phyloP scores from a whole-genome alignment of 1,140 invertebrate genomes.

The Chelonus insularis region DNA sequence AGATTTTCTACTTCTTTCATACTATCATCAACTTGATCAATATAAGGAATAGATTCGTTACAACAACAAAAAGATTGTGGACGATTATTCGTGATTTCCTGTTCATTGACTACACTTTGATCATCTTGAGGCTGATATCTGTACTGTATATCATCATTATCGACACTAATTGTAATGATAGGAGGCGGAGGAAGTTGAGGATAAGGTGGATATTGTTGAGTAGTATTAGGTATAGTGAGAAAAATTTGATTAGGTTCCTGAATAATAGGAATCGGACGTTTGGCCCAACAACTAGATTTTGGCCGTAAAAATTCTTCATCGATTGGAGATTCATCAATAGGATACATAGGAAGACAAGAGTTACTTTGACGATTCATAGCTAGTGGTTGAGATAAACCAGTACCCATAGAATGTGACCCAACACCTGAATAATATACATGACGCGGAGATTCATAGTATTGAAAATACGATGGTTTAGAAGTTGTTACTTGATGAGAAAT shows the following conservation, averaged over 20 bases:
- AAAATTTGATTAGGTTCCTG: conserved; percentile 43
- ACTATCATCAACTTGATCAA: conserved; percentile 34
- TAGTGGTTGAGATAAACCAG: conserved; percentile 16
- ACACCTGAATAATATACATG: conserved; percentile 30
- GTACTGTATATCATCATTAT: neutral
- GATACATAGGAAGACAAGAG: conserved; percentile 36
- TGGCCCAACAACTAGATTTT: conserved; percentile 34
- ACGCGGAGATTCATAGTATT: conserved; percentile 35
- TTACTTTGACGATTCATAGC: conserved; percentile 33
- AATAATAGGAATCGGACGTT: conserved; percentile 40
- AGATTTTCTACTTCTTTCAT: neutral
- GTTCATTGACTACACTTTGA: no score
- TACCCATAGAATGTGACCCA: conserved; percentile 14
- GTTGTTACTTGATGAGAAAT: conserved; percentile 35
- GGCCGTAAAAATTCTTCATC: conserved; percentile 29
- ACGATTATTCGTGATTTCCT: conserved; percentile 25
- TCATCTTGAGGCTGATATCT: no score
- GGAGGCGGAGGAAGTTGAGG: conserved; percentile 18
- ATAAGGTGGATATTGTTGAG: conserved; percentile 43
- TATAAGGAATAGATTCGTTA: conserved; percentile 44
- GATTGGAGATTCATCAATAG: conserved; percentile 33
- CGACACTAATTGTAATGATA: neutral
- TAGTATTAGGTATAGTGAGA: conserved; percentile 44
- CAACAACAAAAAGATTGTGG: conserved; percentile 31
- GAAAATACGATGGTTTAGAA: conserved; percentile 31